Conservation (phyloP, 2,888 invertebrate species). For the Barypeithes pellucidus region DNA sequence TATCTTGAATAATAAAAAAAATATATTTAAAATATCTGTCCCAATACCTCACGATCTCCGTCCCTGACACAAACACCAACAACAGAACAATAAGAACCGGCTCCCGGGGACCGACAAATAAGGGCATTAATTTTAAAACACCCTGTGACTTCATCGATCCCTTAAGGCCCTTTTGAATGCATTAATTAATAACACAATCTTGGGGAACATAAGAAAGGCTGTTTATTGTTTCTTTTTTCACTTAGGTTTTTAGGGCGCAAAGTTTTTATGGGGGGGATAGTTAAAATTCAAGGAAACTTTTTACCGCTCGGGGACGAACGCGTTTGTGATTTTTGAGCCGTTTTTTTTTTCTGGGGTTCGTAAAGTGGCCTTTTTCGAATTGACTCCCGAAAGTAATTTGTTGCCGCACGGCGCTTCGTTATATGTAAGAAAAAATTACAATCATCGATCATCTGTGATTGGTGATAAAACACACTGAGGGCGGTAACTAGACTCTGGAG, state of each 20-base stretch:
- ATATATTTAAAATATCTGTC: too few relatives aligned
- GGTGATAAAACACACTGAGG: constrained; percentile 43
- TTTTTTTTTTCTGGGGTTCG: too few relatives aligned
- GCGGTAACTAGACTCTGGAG: constrained; percentile 67
- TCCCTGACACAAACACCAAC: constrained; percentile 38
- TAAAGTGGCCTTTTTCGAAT: too few relatives aligned
- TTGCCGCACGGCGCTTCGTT: neutral
- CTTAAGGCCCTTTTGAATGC: constrained; percentile 56
- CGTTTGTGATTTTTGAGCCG: neutral
- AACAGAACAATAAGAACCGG: constrained; percentile 51
- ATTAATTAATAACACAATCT: constrained; percentile 56
- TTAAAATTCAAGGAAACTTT: constrained; percentile 41
- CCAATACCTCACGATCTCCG: too few relatives aligned
- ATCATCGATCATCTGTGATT: constrained; percentile 43
- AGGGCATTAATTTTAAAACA: constrained; percentile 56
- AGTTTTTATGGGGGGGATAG: constrained; percentile 31
- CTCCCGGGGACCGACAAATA: constrained; percentile 55
- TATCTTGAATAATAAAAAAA: too few relatives aligned
- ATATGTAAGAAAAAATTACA: constrained; percentile 1
- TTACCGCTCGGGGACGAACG: neutral
- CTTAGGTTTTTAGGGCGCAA: constrained; percentile 40
- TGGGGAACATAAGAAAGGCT: constrained; percentile 51
- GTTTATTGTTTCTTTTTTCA: constrained; percentile 55
- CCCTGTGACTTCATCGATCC: constrained; percentile 55
- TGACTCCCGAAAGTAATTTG: too few relatives aligned